Evolutionary conservation across 92 coral and sea anemone genomes (phyloP).

Genomic region (Bergia sp.): DNA sequence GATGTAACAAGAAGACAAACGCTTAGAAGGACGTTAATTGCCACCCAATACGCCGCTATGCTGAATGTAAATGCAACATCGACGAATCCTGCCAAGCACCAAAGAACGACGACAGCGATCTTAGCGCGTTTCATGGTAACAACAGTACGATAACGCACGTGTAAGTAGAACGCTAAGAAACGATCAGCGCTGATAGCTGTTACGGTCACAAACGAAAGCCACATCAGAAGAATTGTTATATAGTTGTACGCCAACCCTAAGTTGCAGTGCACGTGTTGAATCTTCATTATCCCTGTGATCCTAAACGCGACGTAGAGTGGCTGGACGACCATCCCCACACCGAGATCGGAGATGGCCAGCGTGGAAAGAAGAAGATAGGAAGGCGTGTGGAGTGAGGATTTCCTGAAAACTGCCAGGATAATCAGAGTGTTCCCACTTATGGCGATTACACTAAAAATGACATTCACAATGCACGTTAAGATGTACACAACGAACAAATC

Average conservation of each 20-base stretch:
- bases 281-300: background rate
- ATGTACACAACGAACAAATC: slow-evolving; percentile 4
- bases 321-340: slow-evolving; percentile 3
- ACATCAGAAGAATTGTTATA: slow-evolving; percentile 24
- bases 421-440: background rate
- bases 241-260: slow-evolving; percentile 27
- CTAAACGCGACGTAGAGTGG: slow-evolving; percentile 18
- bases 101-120: slow-evolving; percentile 2
- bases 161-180: slow-evolving; percentile 4
- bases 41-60: slow-evolving; percentile 10
- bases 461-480: slow-evolving; percentile 23
- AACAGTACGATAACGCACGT: slow-evolving; percentile 25
- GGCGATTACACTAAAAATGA: slow-evolving; percentile 12
- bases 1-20: slow-evolving; percentile 27
- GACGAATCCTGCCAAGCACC: slow-evolving; percentile 25
- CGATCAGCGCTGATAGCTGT: slow-evolving; percentile 28
- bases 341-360: slow-evolving; percentile 12
- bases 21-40: slow-evolving; percentile 22
- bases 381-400: slow-evolving; percentile 33
- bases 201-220: slow-evolving; percentile 17
- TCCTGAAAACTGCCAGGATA: slow-evolving; percentile 1
- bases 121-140: slow-evolving; percentile 14
- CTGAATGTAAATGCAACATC: slow-evolving; percentile 28
- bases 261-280: background rate
- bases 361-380: slow-evolving; percentile 9